phyloP scores from a whole-genome alignment of 2,113 vertebrate genomes.

The Panthera leo region DNA sequence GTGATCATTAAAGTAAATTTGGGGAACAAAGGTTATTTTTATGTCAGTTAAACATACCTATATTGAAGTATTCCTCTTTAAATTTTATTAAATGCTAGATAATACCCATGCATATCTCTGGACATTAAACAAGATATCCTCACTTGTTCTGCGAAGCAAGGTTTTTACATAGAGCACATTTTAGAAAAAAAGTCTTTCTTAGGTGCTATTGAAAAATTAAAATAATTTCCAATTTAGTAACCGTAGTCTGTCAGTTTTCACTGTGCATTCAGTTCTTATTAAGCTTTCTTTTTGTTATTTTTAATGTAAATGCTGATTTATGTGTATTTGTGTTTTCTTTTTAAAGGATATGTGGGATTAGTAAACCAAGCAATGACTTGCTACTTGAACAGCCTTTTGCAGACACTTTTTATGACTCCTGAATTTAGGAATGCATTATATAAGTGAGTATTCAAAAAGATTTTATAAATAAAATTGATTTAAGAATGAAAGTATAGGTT shows the following conservation, averaged over 20 bases:
- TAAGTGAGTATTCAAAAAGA: conserved; percentile 90
- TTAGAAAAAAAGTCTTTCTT: conserved; percentile 27
- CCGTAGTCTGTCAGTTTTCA: conserved; percentile 1
- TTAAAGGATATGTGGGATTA: conserved; percentile 96
- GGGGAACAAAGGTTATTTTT: conserved; percentile 15
- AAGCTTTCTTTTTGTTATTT: conserved; percentile 23
- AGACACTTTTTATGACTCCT: conserved; percentile 99
- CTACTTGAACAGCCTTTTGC: conserved; percentile 98
- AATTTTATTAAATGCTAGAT: conserved; percentile 12
- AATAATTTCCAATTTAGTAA: conserved; percentile 28
- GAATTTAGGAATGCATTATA: conserved; percentile 99
- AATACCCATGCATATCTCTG: neutral
- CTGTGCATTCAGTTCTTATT: neutral
- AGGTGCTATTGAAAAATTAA: neutral
- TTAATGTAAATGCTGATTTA: conserved; percentile 49
- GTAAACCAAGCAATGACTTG: conserved; percentile 99
- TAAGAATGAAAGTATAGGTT: conserved; percentile 14
- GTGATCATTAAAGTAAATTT: conserved; percentile 43
- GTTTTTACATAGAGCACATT: neutral
- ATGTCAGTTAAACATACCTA: neutral
- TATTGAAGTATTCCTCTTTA: conserved; percentile 33
- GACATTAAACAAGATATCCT: neutral
- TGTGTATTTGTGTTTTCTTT: conserved; percentile 61
- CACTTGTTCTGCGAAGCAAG: conserved; percentile 42
- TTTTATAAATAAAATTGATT: conserved; percentile 40